These are phyloP conservation scores for Archegozetes longisetosus DNA, from an alignment of 1,140 invertebrate species.

Conservation along the genomic window DNA sequence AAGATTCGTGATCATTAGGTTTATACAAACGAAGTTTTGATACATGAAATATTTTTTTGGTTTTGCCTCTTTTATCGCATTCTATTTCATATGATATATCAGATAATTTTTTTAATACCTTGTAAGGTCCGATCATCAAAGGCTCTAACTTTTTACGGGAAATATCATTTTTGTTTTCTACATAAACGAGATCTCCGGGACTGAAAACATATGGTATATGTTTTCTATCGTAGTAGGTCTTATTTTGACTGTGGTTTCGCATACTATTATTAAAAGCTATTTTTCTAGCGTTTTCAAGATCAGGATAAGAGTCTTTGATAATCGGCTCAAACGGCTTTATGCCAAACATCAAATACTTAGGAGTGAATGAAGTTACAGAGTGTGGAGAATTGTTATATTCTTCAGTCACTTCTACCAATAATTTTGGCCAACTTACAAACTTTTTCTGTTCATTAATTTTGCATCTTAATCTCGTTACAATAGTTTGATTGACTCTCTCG, in stretches of 20 bases:
- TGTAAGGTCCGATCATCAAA: background rate
- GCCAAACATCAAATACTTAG: background rate
- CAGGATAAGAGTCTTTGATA: background rate
- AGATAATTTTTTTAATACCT: background rate
- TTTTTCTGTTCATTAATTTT: conserved; percentile 2
- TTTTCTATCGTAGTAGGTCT: background rate
- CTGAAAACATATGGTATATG: background rate
- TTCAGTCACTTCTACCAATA: background rate
- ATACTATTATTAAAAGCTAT: background rate
- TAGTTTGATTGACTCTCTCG: conserved; percentile 3
- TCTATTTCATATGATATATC: background rate
- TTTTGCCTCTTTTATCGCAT: background rate
- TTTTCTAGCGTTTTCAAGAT: background rate
- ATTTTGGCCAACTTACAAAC: background rate
- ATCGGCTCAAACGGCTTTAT: background rate
- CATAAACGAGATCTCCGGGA: background rate
- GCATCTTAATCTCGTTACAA: conserved; percentile 1
- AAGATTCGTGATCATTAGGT: no score
- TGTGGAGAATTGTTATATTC: conserved; percentile 3
- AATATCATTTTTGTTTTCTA: background rate
- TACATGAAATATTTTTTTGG: no score
- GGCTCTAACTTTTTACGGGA: background rate
- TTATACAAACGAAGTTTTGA: no score
- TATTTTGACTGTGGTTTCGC: background rate
- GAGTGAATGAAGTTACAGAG: background rate